These are phyloP conservation scores for Brachyhypopomus gauderio DNA, from an alignment of 2,113 vertebrate species.

Conservation along the genomic window DNA sequence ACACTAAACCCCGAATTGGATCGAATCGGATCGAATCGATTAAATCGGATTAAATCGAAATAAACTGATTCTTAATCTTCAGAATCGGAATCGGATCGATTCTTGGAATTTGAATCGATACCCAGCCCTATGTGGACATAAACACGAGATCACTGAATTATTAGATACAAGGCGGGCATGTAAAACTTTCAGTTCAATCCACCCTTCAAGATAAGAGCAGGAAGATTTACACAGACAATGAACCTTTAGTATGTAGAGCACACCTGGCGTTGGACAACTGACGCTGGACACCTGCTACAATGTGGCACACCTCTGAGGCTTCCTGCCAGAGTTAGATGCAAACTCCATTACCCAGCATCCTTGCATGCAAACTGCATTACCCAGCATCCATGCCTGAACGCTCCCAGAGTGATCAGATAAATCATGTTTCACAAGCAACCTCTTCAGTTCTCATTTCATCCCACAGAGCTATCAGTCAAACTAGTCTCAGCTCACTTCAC, in stretches of 20 bases:
- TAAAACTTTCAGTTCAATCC: background rate
- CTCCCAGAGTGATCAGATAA: slow-evolving; percentile 73
- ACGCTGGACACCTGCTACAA: slow-evolving; percentile 50
- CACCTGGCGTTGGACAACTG: slow-evolving; percentile 50
- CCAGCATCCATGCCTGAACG: slow-evolving; percentile 65
- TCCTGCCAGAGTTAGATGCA: slow-evolving; percentile 59
- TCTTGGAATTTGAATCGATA: too few relatives aligned
- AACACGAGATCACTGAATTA: too few relatives aligned
- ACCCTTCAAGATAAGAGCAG: background rate
- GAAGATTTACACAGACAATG: slow-evolving; percentile 14
- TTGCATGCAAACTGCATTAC: slow-evolving; percentile 69
- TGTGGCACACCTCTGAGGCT: slow-evolving; percentile 54
- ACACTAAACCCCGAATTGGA: too few relatives aligned
- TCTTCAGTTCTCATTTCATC: slow-evolving; percentile 65
- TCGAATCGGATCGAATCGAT: too few relatives aligned
- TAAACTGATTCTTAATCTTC: too few relatives aligned
- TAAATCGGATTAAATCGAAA: too few relatives aligned
- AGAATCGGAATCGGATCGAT: too few relatives aligned
- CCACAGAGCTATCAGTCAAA: slow-evolving; percentile 63
- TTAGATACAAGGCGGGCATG: background rate
- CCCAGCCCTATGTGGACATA: too few relatives aligned
- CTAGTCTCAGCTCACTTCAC: slow-evolving; percentile 58
- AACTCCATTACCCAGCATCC: slow-evolving; percentile 68
- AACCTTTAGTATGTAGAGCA: slow-evolving; percentile 36
- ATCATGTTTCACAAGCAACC: slow-evolving; percentile 68